Base-by-base conservation (phyloP, 2,113 vertebrate species). In the Cyphomyrus plagiostoma region DNA sequence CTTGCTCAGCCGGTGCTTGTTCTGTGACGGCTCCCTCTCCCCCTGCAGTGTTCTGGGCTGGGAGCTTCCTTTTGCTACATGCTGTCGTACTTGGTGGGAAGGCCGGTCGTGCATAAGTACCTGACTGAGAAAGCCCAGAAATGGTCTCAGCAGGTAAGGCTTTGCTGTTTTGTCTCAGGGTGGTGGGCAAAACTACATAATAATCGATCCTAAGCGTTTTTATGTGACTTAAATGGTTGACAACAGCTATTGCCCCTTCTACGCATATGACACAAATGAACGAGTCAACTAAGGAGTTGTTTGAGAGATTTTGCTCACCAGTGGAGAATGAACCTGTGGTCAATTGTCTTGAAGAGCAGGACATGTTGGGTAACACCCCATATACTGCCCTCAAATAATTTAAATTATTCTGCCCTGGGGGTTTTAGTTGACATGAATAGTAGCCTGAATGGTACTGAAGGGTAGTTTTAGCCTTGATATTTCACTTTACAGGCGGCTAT, bases 21-120 rank as follows among this genome's bases (percentile, higher is more conserved):
- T 13, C 46, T 58, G 19, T 89, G 88, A 86, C 7, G 30, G 8
- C 45, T 35, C 9, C 62, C 86, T 9, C 1, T 93, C 88, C 80
- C 84, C 90, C 92, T 90, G 3, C 90, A 99, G 98, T 99, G 98
- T 92, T 99, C 98, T 45, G 98, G 98, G 88, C 97, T 99, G 7
- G 98, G 98, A 89, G 98, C 98, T 88, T 98, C 98, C 2, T 99
- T 99, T 91, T 99, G 98, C 93, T 99, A 99, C 42, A 96, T 99
- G 97, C 94, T 99, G 70, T 99, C 98, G 2, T 99, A 99, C 94
- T 95, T 98, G 91, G 98, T 99, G 90, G 98, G 98, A 87, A 96
- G 98, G 91, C 98, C 98, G 0, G 94, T 99, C 91, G 97, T 99
- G 45, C 97, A 99, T 94, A 98, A 96, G 96, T 99, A 99, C 90